Evolutionary conservation across 2,113 vertebrate species (phyloP).

Genomic region (Theropithecus gelada): DNA sequence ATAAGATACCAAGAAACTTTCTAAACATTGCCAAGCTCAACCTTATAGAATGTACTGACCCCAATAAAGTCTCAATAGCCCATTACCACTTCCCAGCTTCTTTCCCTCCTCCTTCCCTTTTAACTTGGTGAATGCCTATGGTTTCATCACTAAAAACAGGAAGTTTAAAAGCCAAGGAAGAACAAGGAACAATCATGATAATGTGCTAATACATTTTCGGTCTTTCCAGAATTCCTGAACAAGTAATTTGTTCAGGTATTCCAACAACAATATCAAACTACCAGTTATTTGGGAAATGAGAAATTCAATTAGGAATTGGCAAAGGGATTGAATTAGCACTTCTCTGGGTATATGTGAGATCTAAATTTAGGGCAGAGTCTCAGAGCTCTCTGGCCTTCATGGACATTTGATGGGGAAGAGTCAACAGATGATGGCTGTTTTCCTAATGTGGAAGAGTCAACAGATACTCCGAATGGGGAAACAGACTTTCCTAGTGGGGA

Average conservation of each 20-base stretch:
- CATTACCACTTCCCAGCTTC: not conserved
- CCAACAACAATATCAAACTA: not conserved
- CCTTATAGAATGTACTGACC: not conserved
- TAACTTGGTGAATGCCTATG: not conserved
- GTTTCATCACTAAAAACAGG: not conserved
- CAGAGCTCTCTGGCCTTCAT: not conserved
- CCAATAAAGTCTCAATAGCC: not conserved
- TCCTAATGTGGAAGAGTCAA: not conserved
- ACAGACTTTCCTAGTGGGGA: too few species aligned
- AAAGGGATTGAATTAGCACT: not conserved
- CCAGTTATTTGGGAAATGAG: conserved; percentile 7
- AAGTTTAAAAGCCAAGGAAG: not conserved
- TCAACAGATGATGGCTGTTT: not conserved
- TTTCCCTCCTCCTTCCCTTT: not conserved
- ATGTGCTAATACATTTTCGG: not conserved
- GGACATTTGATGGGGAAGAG: not conserved
- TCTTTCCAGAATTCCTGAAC: not conserved
- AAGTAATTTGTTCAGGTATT: not conserved
- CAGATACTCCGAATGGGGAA: too few species aligned
- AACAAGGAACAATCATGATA: not conserved
- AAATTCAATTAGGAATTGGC: conserved; percentile 7
- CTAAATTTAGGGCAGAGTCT: not conserved
- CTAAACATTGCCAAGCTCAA: not conserved
- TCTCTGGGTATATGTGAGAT: not conserved
- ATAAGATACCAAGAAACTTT: not conserved